Base-by-base conservation (phyloP, 2,888 invertebrate genomes). In the Pecten maximus region DNA sequence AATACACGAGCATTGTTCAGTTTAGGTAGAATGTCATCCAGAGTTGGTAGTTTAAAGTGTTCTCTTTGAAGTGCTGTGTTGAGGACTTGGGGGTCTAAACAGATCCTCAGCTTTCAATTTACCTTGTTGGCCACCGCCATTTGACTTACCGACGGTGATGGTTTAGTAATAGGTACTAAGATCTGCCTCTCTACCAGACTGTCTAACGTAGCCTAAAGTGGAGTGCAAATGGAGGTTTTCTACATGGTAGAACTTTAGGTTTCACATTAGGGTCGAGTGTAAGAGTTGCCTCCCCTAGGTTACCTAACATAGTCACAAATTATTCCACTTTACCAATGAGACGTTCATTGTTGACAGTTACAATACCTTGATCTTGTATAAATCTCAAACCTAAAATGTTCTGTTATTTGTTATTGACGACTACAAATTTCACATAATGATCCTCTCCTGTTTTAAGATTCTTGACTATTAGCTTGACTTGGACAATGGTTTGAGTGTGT, bases 1-100 rank as follows among this genome's bases (percentile, higher is more conserved):
- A 86, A 94, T 15, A 93, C 48, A 44, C 44, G 12, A 12, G 92
- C 92, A 40, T 92, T 92, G n/a, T 91, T 35, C 15, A 93, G 88
- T 48, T 89, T 91, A 6, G 93, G 93, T 88, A 94, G 87, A 4
- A 94, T 89, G 88, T 94, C 94, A 89, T 94, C 93, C 15, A 94
- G 50, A 12, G 91, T 90, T 28, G 92, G 92, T 28, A 92, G 48
- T 48, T 90, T 90, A 44, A 90, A 92, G 44, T 92, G 92, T 89
- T 93, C 91, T 40, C 92, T 28, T 60, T 90, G 89, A 12, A 93
- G 89, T 8, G 91, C 91, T 50, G 89, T 90, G 54, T 93, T 94
- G 19, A 94, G 86, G 15, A 92, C 88, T 88, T 94, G 92, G 2
- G 92, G 94, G 89, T 94, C 93, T 40, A 93, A 91, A 86, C 93